Evolutionary conservation across 2,888 invertebrate genomes (phyloP).

Genomic region (Crematogaster levior): DNA sequence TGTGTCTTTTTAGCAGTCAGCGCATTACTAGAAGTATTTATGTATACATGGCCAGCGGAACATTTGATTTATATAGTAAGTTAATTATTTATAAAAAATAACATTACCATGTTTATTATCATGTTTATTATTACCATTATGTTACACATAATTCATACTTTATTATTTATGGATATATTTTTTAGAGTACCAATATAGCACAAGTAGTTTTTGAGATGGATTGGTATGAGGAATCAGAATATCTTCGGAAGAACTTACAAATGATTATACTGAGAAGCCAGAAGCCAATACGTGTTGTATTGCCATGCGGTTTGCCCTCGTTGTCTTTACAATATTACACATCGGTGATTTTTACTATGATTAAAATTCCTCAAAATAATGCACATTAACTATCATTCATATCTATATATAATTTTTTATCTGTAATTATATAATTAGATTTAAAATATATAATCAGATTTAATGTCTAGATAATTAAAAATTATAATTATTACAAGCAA

Average conservation of each 20-base stretch:
- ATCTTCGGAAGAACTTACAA: constrained; percentile 25
- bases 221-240: constrained; percentile 28
- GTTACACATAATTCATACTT: background rate
- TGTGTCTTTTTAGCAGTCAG: constrained; percentile 62
- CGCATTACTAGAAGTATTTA: constrained; percentile 70
- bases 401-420: too few relatives aligned
- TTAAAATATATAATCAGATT: too few relatives aligned
- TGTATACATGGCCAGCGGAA: constrained; percentile 76
- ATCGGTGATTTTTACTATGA: constrained; percentile 41
- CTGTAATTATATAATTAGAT: too few relatives aligned
- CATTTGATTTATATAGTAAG: constrained; percentile 71
- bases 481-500: too few relatives aligned
- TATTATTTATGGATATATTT: background rate
- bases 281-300: constrained; percentile 32
- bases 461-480: too few relatives aligned
- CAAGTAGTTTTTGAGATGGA: constrained; percentile 20
- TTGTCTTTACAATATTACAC: constrained; percentile 69
- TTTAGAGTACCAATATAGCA: constrained; percentile 8
- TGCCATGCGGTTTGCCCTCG: constrained; percentile 42
- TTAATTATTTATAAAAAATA: background rate
- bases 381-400: background rate
- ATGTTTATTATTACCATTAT: too few relatives aligned
- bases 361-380: background rate
- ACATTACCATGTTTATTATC: background rate
- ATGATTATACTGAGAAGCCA: constrained; percentile 45